Evolutionary conservation across 2,113 vertebrate genomes (phyloP).

Genomic region (Gnathonemus echidnorhynchus): DNA sequence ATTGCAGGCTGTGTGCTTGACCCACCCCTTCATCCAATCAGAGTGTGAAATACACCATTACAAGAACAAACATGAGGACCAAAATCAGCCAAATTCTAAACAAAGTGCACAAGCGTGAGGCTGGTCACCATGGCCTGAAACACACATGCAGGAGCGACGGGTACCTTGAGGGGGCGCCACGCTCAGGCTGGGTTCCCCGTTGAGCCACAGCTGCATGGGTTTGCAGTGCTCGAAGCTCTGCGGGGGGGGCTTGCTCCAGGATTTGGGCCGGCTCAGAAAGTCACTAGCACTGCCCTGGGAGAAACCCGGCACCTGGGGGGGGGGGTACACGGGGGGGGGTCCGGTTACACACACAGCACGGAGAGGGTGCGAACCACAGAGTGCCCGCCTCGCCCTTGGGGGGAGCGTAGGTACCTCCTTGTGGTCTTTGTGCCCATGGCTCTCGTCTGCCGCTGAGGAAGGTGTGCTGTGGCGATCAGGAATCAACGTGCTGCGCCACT

Average conservation of each 20-base stretch:
- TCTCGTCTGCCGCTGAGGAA: conserved; percentile 61
- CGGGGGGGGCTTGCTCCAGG: conserved; percentile 92
- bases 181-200: conserved; percentile 83
- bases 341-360: background rate
- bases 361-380: background rate
- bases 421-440: conserved; percentile 70
- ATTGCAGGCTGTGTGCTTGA: background rate
- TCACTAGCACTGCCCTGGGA: conserved; percentile 83
- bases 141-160: background rate
- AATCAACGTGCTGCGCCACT: conserved; percentile 85
- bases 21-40: background rate
- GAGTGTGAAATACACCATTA: background rate
- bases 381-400: background rate
- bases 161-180: conserved; percentile 66
- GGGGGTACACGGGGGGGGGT: background rate
- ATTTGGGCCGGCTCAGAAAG: conserved; percentile 87
- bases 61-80: background rate
- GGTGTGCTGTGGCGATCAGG: conserved; percentile 65
- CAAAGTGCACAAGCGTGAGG: background rate
- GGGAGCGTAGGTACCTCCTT: conserved; percentile 51
- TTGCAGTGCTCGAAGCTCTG: conserved; percentile 91
- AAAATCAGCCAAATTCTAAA: background rate
- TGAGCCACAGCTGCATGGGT: conserved; percentile 94
- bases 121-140: background rate
- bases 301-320: conserved; percentile 66